These are phyloP conservation scores for Hyles euphorbiae DNA, from an alignment of 1,140 invertebrate genomes.

Conservation along the genomic window DNA sequence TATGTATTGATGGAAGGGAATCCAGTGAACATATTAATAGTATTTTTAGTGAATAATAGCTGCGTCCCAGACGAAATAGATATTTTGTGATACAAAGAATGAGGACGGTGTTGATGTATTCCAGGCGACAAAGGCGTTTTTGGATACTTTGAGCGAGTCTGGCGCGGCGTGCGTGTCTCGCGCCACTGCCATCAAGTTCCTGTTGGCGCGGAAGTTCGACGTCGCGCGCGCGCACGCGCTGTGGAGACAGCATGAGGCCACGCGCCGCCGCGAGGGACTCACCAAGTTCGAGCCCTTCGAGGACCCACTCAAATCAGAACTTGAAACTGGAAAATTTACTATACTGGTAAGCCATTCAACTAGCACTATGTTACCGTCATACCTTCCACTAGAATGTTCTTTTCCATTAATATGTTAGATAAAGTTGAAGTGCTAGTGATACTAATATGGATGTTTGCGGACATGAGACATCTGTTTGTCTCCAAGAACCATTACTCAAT, in stretches of 20 bases:
- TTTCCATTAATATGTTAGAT: too few relatives aligned
- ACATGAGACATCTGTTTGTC: too few relatives aligned
- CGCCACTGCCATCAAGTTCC: slow-evolving; percentile 94
- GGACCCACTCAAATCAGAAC: slow-evolving; percentile 89
- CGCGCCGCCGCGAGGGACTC: slow-evolving; percentile 89
- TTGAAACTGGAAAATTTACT: slow-evolving; percentile 97
- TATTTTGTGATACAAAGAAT: too few relatives aligned
- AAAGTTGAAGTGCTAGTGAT: too few relatives aligned
- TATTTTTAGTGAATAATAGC: too few relatives aligned
- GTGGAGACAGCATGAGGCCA: slow-evolving; percentile 94
- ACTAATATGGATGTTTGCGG: too few relatives aligned
- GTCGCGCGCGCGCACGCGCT: slow-evolving; percentile 90
- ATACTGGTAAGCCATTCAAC: slow-evolving; percentile 85
- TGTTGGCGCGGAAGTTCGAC: slow-evolving; percentile 97
- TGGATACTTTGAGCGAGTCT: slow-evolving; percentile 83
- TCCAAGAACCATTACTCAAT: too few relatives aligned
- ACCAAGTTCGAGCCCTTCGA: slow-evolving; percentile 86
- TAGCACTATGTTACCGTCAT: background rate
- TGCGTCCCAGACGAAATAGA: too few relatives aligned
- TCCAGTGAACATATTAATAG: too few relatives aligned
- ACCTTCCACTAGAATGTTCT: too few relatives aligned
- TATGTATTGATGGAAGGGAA: too few relatives aligned
- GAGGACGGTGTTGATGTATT: slow-evolving; percentile 32
- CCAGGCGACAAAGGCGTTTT: slow-evolving; percentile 86
- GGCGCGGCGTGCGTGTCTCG: slow-evolving; percentile 76